Base-by-base conservation (phyloP, 2,888 invertebrate species). In the Lasioglossum calceatum region DNA sequence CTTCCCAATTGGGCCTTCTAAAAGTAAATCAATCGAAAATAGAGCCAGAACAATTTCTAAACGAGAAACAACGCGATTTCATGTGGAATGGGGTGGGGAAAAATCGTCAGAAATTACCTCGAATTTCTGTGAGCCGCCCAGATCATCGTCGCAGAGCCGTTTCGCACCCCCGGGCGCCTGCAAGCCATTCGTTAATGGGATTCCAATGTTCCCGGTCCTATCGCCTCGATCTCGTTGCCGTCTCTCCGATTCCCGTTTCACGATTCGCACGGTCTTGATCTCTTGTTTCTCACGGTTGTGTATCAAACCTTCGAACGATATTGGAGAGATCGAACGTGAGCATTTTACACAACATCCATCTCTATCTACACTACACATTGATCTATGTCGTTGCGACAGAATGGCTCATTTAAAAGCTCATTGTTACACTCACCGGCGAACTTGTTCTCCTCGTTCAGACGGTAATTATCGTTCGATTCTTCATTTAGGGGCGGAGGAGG, bases 231-330 rank as follows among this genome's bases (percentile, higher is more conserved):
- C 98, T 75, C 98, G 96, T 93, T 98, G 98, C 0, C 98, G 96
- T 79, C 98, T 96, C 94, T 98, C 98, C 39, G 98, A 98, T 94
- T 98, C 98, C 23, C 98, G 96, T 95, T 99, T 99, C 0, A 99
- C 98, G 92, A 99, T 98, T 84, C 99, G 96, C 32, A 99, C 99
- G 0, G 99, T 99, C 96, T 98, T 98, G 84, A 98, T 98, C 95
- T 98, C 98, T 94, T 97, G 97, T 91, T 98, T 98, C 93, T 98
- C 98, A 82, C 97, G 97, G 85, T 90, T 92, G 70, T 94, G 97
- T 77, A 97, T 96, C 92, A 97, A 97, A 84, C 96, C 97, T 97
- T 86, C 27, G 77, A 79, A 47, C n/a, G 42, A 42, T 42, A 71
- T 23, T 39, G 2, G 47, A 47, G 23, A 14, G n/a, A 70, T 36